phyloP scores from a whole-genome alignment of 2,888 invertebrate species.

The Stegophylla sp. region DNA sequence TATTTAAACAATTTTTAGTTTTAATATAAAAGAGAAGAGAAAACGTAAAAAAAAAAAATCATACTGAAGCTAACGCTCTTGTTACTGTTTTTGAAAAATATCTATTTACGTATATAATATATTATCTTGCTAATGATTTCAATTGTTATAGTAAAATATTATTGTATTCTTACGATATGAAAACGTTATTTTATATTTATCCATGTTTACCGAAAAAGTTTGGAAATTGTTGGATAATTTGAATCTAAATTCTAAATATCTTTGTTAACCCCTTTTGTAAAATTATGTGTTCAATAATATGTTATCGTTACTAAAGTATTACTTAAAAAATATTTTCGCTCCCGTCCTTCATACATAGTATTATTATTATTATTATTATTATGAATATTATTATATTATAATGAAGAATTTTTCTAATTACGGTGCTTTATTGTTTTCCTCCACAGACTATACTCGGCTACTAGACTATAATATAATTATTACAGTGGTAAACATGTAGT shows the following conservation, averaged over 20 bases:
- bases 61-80: not conserved
- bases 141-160: too few relatives aligned
- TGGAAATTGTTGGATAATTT: not conserved
- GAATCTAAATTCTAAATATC: too few relatives aligned
- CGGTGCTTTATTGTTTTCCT: conserved; percentile 32
- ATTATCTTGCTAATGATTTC: not conserved
- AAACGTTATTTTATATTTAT: conserved; percentile 6
- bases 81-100: not conserved
- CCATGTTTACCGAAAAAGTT: not conserved
- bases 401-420: conserved; percentile 15
- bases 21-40: not conserved
- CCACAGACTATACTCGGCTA: too few relatives aligned
- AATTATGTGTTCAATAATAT: conserved; percentile 48
- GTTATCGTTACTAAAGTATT: conserved; percentile 33
- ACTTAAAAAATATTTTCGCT: conserved; percentile 32
- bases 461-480: too few relatives aligned
- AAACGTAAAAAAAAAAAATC: too few relatives aligned
- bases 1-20: conserved; percentile 17
- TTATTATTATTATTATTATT: not conserved
- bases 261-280: conserved; percentile 13
- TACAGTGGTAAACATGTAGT: too few relatives aligned
- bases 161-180: too few relatives aligned
- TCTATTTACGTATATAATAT: not conserved
- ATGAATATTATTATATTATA: not conserved
- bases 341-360: not conserved